Evolutionary conservation across 2,888 invertebrate species (phyloP).

Genomic region (Tolmerus cingulatus): DNA sequence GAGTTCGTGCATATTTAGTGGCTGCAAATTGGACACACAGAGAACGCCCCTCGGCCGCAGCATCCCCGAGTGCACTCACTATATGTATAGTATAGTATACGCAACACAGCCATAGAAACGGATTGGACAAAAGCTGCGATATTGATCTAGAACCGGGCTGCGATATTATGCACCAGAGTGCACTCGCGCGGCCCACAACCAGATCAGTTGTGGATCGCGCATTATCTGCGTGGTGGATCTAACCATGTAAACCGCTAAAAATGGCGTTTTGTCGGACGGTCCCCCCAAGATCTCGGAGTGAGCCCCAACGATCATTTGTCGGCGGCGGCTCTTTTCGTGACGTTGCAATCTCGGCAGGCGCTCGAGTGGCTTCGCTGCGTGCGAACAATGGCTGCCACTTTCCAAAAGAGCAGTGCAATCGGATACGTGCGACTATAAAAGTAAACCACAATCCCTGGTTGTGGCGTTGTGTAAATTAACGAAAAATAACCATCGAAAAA

Average conservation of each 20-base stretch:
- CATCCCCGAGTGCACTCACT: background rate
- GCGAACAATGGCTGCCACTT: background rate
- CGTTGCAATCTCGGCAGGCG: background rate
- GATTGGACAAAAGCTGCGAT: background rate
- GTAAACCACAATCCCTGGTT: constrained; percentile 7
- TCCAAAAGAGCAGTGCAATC: constrained; percentile 14
- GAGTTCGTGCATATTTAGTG: constrained; percentile 4
- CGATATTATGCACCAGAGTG: background rate
- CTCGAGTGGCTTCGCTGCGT: background rate
- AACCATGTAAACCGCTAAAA: constrained; percentile 9
- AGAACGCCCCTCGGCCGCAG: background rate
- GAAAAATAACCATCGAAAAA: background rate
- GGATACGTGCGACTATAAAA: constrained; percentile 21
- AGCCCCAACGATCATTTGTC: constrained; percentile 12
- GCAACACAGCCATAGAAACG: background rate
- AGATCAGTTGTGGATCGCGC: background rate
- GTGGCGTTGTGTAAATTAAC: background rate
- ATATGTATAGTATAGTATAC: no score
- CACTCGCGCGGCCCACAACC: background rate
- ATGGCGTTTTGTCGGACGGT: constrained; percentile 28
- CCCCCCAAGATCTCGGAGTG: background rate
- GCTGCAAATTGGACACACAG: constrained; percentile 9
- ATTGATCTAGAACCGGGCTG: background rate
- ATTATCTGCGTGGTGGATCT: background rate
- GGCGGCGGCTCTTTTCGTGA: constrained; percentile 1